These are phyloP conservation scores for Pollenia angustigena DNA, from an alignment of 2,888 invertebrate species.

Conservation along the genomic window DNA sequence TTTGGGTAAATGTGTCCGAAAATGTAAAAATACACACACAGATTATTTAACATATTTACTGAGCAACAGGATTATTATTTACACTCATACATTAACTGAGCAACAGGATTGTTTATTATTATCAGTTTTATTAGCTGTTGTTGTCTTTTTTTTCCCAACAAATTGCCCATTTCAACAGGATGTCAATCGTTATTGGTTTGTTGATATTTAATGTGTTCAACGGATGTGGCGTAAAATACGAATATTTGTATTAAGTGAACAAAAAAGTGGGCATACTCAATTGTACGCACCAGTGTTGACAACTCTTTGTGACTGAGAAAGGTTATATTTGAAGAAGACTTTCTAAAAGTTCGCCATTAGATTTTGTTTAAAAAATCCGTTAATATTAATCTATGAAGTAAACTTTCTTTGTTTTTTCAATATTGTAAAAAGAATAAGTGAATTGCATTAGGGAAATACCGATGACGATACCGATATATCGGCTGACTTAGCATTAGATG, in stretches of 20 bases:
- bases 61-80: constrained; percentile 24
- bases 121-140: not conserved
- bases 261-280: not conserved
- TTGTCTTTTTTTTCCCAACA: not conserved
- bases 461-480: too few relatives aligned
- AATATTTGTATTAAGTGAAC: not conserved
- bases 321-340: too few relatives aligned
- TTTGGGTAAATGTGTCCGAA: constrained; percentile 23
- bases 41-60: not conserved
- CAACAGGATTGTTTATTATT: constrained; percentile 20
- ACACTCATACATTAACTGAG: not conserved
- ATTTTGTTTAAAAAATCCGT: too few relatives aligned
- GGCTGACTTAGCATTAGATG: too few relatives aligned
- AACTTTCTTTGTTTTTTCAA: too few relatives aligned
- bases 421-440: too few relatives aligned
- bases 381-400: too few relatives aligned
- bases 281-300: too few relatives aligned
- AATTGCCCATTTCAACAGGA: constrained; percentile 55
- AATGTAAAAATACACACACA: not conserved
- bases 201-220: constrained; percentile 58
- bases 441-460: too few relatives aligned
- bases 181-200: constrained; percentile 65
- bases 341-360: too few relatives aligned
- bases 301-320: too few relatives aligned
- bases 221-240: not conserved